Percentiles rank a stretch among this genome's conserved stretches.
phyloP scores from a whole-genome alignment of 2,113 vertebrate genomes.

The Anseranas semipalmata region DNA sequence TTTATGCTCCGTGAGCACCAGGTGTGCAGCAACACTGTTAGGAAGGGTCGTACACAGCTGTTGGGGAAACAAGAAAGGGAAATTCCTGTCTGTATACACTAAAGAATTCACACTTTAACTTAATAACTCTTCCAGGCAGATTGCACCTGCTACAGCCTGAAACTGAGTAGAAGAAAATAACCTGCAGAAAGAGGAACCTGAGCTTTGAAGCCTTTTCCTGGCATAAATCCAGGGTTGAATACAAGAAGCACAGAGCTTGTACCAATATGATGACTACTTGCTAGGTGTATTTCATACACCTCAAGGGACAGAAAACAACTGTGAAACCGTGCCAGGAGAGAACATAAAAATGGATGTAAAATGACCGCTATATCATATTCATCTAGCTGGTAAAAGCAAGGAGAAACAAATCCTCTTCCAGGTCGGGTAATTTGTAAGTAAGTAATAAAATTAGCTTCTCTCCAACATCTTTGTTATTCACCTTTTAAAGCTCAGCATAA shows the following conservation, averaged over 20 bases:
- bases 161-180: not conserved
- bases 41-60: not conserved
- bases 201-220: not conserved
- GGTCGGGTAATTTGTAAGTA: not conserved
- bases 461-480: not conserved
- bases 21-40: not conserved
- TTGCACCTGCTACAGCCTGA: not conserved
- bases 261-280: not conserved
- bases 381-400: not conserved
- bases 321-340: not conserved
- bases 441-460: not conserved
- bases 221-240: not conserved
- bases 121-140: not conserved
- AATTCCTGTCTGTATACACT: not conserved
- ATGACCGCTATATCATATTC: not conserved
- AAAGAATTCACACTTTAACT: not conserved
- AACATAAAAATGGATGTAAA: not conserved
- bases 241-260: not conserved
- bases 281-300: not conserved
- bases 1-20: not conserved
- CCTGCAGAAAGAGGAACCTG: not conserved
- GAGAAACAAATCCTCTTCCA: not conserved
- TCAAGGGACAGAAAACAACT: not conserved
- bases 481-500: not conserved
- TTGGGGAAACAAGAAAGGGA: not conserved